phyloP scores from a whole-genome alignment of 2,888 invertebrate genomes.

The Mimas tiliae region DNA sequence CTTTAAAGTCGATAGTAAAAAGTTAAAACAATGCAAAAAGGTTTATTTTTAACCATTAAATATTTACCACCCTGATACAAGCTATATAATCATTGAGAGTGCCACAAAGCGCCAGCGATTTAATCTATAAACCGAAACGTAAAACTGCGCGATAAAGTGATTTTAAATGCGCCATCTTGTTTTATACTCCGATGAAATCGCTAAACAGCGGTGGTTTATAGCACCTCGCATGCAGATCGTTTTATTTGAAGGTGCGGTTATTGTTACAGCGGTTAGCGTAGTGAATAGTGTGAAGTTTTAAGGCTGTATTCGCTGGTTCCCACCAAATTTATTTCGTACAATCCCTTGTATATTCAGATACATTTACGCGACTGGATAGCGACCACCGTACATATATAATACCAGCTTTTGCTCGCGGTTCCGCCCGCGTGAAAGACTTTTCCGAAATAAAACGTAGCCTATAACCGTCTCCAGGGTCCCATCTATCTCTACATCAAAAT shows the following conservation, averaged over 20 bases:
- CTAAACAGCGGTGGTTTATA: constrained; percentile 53
- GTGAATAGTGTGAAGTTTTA: neutral
- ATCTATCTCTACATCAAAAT: too few species aligned
- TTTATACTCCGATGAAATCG: constrained; percentile 61
- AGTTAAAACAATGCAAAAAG: neutral
- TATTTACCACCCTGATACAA: constrained; percentile 1
- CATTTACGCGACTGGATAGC: too few species aligned
- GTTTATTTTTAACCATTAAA: constrained; percentile 33
- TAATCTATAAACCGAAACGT: constrained; percentile 36
- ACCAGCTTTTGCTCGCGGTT: too few species aligned
- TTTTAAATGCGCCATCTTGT: constrained; percentile 47
- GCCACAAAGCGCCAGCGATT: constrained; percentile 34
- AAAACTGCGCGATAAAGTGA: constrained; percentile 44
- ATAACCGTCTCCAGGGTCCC: too few species aligned
- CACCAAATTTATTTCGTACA: too few species aligned
- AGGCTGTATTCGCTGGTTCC: neutral
- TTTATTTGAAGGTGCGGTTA: constrained; percentile 32
- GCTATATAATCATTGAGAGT: constrained; percentile 39
- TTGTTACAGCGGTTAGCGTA: constrained; percentile 33
- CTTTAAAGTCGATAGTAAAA: too few species aligned
- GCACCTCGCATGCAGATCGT: constrained; percentile 52
- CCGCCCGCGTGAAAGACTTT: too few species aligned
- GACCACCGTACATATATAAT: too few species aligned
- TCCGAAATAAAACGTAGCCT: too few species aligned
- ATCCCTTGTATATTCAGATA: too few species aligned